phyloP scores from a whole-genome alignment of 2,113 vertebrate genomes.

The Melanerpes formicivorus region DNA sequence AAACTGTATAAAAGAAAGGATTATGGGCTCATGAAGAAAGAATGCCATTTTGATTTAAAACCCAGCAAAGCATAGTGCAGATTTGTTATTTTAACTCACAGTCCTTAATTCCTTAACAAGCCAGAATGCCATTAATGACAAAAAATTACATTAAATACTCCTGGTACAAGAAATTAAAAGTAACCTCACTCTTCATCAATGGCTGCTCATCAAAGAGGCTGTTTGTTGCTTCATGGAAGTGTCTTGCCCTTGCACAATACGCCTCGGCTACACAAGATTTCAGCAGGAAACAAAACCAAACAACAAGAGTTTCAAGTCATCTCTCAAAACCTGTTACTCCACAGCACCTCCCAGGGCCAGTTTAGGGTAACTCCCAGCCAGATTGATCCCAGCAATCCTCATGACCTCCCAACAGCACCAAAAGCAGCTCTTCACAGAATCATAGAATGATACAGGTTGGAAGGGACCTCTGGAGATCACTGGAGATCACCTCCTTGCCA shows the following conservation, averaged over 20 bases:
- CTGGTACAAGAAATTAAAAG: slow-evolving; percentile 44
- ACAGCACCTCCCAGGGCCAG: not conserved
- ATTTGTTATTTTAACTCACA: slow-evolving; percentile 66
- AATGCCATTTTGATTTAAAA: slow-evolving; percentile 67
- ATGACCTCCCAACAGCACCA: not conserved
- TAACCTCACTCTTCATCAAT: slow-evolving; percentile 8
- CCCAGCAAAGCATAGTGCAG: slow-evolving; percentile 55
- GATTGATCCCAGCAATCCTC: not conserved
- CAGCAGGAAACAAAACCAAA: not conserved
- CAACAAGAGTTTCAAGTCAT: not conserved
- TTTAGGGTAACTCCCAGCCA: not conserved
- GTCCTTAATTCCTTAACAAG: slow-evolving; percentile 63
- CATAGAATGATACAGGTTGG: too few species aligned
- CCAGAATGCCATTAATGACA: slow-evolving; percentile 40
- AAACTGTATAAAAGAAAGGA: slow-evolving; percentile 66
- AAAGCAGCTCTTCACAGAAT: too few species aligned
- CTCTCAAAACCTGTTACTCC: not conserved
- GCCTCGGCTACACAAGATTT: not conserved
- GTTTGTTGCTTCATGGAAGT: not conserved
- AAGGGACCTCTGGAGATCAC: too few species aligned
- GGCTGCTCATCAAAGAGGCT: not conserved
- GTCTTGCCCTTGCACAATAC: not conserved
- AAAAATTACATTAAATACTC: slow-evolving; percentile 32
- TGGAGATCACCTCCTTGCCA: too few species aligned
- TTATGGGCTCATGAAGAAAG: slow-evolving; percentile 26